Evolutionary conservation across 2,113 vertebrate species (phyloP).

Genomic region (Murina feae): DNA sequence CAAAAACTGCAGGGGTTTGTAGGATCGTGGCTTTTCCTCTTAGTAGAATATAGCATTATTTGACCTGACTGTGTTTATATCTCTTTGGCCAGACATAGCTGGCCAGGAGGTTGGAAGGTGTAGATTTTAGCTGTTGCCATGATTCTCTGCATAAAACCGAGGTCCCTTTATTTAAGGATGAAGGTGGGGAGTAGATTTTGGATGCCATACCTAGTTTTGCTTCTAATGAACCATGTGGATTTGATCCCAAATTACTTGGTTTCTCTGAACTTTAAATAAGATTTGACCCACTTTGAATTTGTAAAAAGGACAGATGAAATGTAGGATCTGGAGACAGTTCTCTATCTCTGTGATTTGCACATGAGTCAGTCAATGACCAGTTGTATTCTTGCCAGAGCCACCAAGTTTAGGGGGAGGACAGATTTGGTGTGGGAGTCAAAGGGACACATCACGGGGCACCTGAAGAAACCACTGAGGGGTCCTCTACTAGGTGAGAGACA

Average conservation of each 20-base stretch:
- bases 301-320: not conserved
- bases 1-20: too few species aligned
- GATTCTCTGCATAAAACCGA: not conserved
- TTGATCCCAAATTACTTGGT: not conserved
- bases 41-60: not conserved
- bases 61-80: not conserved
- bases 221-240: not conserved
- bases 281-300: not conserved
- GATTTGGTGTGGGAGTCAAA: not conserved
- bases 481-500: not conserved
- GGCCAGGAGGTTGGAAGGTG: not conserved
- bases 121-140: not conserved
- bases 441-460: too few species aligned
- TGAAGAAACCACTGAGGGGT: not conserved
- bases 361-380: not conserved
- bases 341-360: not conserved
- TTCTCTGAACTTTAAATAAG: constrained; percentile 15
- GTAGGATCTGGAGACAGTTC: not conserved
- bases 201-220: not conserved
- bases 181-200: not conserved
- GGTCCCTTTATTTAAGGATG: not conserved
- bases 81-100: not conserved
- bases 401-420: not conserved
- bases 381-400: not conserved
- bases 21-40: not conserved